phyloP scores from a whole-genome alignment of 2,797 vertebrate species.

The Smutsia gigantea region DNA sequence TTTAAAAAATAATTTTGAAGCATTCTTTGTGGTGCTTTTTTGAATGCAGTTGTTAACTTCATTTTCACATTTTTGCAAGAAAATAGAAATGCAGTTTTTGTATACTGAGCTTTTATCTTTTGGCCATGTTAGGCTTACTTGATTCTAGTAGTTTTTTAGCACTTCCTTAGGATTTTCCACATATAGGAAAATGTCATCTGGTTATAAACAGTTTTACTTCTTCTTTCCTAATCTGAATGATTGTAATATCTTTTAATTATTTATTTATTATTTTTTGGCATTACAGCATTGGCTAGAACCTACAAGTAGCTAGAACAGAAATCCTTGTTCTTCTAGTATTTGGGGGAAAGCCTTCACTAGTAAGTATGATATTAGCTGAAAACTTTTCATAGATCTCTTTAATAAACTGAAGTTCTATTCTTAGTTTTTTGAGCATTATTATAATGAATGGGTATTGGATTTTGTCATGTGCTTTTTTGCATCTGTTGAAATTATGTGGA shows the following conservation, averaged over 20 bases:
- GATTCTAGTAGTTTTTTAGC: neutral
- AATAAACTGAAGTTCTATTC: conserved; percentile 5
- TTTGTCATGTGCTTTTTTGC: neutral
- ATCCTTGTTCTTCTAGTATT: neutral
- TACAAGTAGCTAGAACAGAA: neutral
- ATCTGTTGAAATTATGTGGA: neutral
- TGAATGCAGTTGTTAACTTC: neutral
- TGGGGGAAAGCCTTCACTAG: neutral
- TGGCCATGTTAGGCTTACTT: neutral
- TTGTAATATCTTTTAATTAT: neutral
- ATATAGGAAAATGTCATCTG: neutral
- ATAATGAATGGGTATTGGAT: neutral
- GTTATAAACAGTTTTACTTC: neutral
- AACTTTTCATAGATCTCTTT: neutral
- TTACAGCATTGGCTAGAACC: neutral
- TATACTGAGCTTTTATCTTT: neutral
- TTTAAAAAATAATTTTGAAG: neutral
- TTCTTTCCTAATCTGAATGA: neutral
- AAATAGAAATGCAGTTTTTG: neutral
- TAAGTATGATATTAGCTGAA: neutral
- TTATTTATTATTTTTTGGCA: neutral
- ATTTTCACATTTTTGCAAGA: neutral
- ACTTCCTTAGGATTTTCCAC: neutral
- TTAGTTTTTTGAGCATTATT: neutral
- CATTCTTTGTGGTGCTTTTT: neutral